A percentile compares a stretch with the other conserved stretches of the same genome.
These are phyloP conservation scores for Mantis religiosa DNA, from an alignment of 2,888 invertebrate genomes.

Conservation along the genomic window DNA sequence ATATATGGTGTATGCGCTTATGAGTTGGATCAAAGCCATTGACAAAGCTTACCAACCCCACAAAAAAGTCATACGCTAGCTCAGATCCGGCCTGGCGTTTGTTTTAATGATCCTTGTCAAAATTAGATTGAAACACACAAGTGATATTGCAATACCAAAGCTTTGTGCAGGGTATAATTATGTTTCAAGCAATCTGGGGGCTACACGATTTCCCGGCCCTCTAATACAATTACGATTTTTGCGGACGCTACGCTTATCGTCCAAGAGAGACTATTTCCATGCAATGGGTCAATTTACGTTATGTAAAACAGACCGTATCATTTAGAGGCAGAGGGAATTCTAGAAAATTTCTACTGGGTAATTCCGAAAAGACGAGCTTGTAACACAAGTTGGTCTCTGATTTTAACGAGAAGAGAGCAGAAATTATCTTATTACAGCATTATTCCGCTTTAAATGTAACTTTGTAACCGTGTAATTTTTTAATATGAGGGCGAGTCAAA, in stretches of 20 bases:
- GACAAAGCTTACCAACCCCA: not conserved
- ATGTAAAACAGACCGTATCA: not conserved
- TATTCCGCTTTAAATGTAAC: too few relatives aligned
- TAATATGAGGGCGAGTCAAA: too few relatives aligned
- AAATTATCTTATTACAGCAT: too few relatives aligned
- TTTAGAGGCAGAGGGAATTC: not conserved
- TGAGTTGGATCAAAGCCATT: not conserved
- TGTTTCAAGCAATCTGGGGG: not conserved
- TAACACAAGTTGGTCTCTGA: not conserved
- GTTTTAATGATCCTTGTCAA: not conserved
- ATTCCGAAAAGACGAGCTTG: not conserved
- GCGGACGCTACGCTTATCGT: not conserved
- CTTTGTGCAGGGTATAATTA: not conserved
- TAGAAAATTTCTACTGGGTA: not conserved
- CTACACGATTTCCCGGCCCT: not conserved
- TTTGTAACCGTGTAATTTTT: too few relatives aligned
- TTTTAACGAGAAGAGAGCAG: too few relatives aligned
- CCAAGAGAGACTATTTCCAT: not conserved
- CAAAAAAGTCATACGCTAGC: not conserved
- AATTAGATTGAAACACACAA: not conserved
- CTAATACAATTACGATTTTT: not conserved
- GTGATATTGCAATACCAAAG: not conserved
- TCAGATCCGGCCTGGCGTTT: not conserved
- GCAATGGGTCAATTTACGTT: not conserved
- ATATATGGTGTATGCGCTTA: not conserved